Evolutionary conservation across 2,797 vertebrate species (phyloP).

Genomic region (Sebastes glaucus): DNA sequence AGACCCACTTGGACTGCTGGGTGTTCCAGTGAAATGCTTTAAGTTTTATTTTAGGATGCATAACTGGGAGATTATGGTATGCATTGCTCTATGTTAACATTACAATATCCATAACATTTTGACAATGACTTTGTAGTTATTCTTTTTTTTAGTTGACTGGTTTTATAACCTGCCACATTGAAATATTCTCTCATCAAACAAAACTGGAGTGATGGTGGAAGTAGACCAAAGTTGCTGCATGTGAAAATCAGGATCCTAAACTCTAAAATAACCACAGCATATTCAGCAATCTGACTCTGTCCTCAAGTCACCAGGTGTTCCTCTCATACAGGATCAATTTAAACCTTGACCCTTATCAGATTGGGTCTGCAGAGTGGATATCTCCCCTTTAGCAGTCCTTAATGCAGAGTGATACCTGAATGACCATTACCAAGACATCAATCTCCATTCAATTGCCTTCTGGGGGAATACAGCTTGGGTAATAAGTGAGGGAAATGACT

Average conservation of each 20-base stretch:
- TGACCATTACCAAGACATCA: conserved; percentile 64
- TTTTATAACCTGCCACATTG: background rate
- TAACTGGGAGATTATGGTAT: background rate
- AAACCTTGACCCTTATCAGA: conserved; percentile 46
- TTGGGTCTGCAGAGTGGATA: conserved; percentile 19
- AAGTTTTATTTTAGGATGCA: background rate
- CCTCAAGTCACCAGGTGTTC: conserved; percentile 29
- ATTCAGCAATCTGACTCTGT: conserved; percentile 8
- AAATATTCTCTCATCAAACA: background rate
- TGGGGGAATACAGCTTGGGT: conserved; percentile 30
- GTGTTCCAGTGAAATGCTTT: background rate
- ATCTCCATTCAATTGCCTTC: conserved; percentile 58
- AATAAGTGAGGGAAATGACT: conserved; percentile 58
- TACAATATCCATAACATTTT: background rate
- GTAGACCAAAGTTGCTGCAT: background rate
- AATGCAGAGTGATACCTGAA: conserved; percentile 53
- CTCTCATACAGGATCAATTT: conserved; percentile 26
- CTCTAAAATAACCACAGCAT: background rate
- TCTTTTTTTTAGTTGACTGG: background rate
- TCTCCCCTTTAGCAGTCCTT: conserved; percentile 31
- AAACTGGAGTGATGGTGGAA: background rate
- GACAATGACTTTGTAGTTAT: background rate
- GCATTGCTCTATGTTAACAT: background rate
- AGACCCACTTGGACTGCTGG: background rate
- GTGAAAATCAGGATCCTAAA: background rate